Evolutionary conservation across 53 echinoderm and acorn worm species (phyloP).

Genomic region (Astropecten irregularis): DNA sequence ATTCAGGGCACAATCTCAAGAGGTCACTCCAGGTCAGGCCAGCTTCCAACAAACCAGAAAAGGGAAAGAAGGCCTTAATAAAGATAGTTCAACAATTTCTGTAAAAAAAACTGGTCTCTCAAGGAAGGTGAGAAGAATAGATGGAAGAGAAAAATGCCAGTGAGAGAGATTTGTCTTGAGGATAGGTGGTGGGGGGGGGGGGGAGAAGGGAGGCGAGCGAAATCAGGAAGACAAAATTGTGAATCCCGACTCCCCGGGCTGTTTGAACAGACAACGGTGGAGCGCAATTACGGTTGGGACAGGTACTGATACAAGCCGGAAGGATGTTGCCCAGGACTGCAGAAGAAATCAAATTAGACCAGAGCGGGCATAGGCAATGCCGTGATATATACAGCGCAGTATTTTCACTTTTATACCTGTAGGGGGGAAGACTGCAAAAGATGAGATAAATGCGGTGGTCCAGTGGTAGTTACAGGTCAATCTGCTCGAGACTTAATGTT

Average conservation of each 20-base stretch:
- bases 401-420: background rate
- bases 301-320: constrained; percentile 49
- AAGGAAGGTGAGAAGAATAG: background rate
- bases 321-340: constrained; percentile 2
- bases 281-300: constrained; percentile 39
- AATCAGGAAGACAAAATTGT: constrained; percentile 44
- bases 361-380: too few species aligned
- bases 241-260: constrained; percentile 31
- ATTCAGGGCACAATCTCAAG: background rate
- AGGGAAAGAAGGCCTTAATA: constrained; percentile 8
- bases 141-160: background rate
- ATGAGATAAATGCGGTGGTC: background rate
- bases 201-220: too few species aligned
- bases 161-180: too few species aligned
- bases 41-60: background rate
- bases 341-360: constrained; percentile 49
- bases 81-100: background rate
- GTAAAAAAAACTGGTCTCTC: constrained; percentile 8
- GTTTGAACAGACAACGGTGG: constrained; percentile 42
- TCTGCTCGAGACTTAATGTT: background rate
- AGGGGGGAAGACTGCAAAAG: background rate
- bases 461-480: constrained; percentile 44
- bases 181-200: too few species aligned
- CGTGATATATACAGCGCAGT: too few species aligned
- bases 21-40: constrained; percentile 22